Base-by-base conservation (phyloP, 2,888 invertebrate genomes). In the Agrotis clavis region DNA sequence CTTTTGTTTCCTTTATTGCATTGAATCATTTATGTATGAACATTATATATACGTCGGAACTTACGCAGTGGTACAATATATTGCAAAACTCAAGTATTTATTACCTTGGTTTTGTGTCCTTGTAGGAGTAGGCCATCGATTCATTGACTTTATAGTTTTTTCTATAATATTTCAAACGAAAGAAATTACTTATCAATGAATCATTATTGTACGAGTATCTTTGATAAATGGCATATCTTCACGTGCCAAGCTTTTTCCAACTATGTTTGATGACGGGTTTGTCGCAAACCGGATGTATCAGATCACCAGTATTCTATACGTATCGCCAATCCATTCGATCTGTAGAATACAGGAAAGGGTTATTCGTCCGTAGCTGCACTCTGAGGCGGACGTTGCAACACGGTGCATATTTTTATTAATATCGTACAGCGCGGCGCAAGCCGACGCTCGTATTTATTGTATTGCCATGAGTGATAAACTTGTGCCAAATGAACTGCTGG, bases 1-100 rank as follows among this genome's bases (percentile, higher is more conserved):
- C 30, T 65, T 67, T 54, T 48, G 53, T 82, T 78, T 82, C 82
- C 79, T 66, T 66, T 82, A 77, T 66, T 71, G 83, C 75, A n/a
- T 48, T 57, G 57, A 82, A 60, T 63, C 53, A 69, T 77, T 65
- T 19, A 48, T 61, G 56, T 70, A 35, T n/a, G 48, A 61, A 76
- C 51, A 30, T 51, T 60, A 5, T 19, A 19, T 19, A 19, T 16
- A 30, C 21, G 53, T 77, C 65, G 79, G 65, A 82, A 78, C 59
- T 82, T 82, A 25, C 65, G 79, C 62, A 63, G 18, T 59, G 35
- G 30, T 70, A 57, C 14, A 62, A 69, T 47, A 50, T 25, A 63
- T 77, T 81, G 77, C 82, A 47, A 67, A 50, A 76, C n/a, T 41
- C 19, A 9, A 47, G n/a, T 57, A 14, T 51, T 51, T 30, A 67